Evolutionary conservation across 2,888 invertebrate species (phyloP).

Genomic region (Volucella zonaria): DNA sequence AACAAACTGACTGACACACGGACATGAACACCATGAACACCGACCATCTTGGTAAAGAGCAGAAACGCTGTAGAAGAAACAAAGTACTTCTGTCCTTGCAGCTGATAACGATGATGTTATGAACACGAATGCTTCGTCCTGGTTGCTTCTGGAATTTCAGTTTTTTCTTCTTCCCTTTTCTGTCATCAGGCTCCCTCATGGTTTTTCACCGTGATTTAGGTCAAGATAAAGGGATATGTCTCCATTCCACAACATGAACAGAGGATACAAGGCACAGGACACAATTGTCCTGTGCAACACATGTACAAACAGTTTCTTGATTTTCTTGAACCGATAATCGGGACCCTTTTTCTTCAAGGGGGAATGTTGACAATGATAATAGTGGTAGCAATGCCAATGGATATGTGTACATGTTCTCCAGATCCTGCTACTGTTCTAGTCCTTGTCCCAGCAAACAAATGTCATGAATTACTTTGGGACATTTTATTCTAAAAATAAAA

Average conservation of each 20-base stretch:
- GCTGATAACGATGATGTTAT: slow-evolving; percentile 22
- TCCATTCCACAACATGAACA: slow-evolving; percentile 27
- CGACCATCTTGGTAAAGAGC: not conserved
- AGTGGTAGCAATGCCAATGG: not conserved
- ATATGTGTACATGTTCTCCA: slow-evolving; percentile 2
- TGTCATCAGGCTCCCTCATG: not conserved
- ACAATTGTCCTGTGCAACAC: slow-evolving; percentile 34
- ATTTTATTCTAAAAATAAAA: not conserved
- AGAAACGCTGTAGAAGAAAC: not conserved
- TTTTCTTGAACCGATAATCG: too few species aligned
- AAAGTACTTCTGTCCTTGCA: slow-evolving; percentile 10
- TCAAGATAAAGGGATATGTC: slow-evolving; percentile 39
- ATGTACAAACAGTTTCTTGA: slow-evolving; percentile 19
- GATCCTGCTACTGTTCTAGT: not conserved
- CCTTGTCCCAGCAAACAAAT: too few species aligned
- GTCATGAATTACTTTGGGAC: slow-evolving; percentile 1
- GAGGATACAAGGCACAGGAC: not conserved
- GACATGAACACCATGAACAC: not conserved
- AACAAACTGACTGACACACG: not conserved
- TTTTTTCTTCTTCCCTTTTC: not conserved
- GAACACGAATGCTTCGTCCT: too few species aligned
- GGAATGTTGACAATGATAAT: not conserved
- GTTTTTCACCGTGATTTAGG: slow-evolving; percentile 37
- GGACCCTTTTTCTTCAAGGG: not conserved
- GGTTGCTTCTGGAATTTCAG: not conserved